A percentile compares a stretch with the other conserved stretches of the same genome.
Evolutionary conservation across 2,797 vertebrate species (phyloP).

Genomic region (Centroberyx gerrardi): DNA sequence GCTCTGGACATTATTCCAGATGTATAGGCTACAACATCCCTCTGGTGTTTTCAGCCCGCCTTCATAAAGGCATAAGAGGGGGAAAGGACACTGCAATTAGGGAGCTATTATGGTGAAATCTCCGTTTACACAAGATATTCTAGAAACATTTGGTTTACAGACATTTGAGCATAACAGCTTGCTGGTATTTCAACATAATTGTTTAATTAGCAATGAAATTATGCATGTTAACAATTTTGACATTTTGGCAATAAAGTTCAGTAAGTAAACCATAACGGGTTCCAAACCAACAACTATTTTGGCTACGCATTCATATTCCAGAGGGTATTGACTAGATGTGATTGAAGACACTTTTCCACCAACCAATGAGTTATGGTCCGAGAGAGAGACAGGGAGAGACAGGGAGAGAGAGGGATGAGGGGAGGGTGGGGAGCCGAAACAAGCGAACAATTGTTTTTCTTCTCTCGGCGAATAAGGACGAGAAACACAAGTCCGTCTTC

Average conservation of each 20-base stretch:
- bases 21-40: slow-evolving; percentile 29
- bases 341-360: not conserved
- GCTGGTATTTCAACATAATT: not conserved
- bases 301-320: not conserved
- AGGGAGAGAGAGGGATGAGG: not conserved
- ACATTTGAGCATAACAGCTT: too few relatives aligned
- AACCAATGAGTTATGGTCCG: slow-evolving; percentile 7
- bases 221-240: not conserved
- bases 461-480: slow-evolving; percentile 6
- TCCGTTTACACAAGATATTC: too few relatives aligned
- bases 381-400: too few relatives aligned
- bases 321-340: slow-evolving; percentile 7
- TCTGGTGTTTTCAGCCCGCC: not conserved
- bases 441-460: slow-evolving; percentile 14
- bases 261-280: not conserved
- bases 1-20: slow-evolving; percentile 42
- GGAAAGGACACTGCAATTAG: not conserved
- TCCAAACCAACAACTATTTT: not conserved
- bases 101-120: too few relatives aligned
- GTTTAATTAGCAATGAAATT: not conserved
- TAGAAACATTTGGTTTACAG: too few relatives aligned
- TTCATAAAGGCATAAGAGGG: not conserved
- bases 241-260: too few relatives aligned
- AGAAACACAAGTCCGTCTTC: slow-evolving; percentile 6
- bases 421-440: not conserved